phyloP scores from a whole-genome alignment of 37 sponge, comb jelly and placozoan genomes.

The Bolinopsis microptera region DNA sequence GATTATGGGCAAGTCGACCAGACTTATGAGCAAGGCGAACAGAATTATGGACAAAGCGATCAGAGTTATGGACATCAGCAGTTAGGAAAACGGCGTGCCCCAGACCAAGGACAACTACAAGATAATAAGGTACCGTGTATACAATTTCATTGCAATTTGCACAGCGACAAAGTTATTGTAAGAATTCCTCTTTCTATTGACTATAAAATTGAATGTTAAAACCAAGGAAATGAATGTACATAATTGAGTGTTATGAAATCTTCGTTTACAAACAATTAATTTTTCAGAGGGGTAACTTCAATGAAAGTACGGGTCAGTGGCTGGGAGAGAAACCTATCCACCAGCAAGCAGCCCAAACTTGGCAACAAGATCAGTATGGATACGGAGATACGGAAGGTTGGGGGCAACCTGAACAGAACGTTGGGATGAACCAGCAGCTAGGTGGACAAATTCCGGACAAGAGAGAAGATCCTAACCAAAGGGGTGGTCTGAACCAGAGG shows the following conservation, averaged over 20 bases:
- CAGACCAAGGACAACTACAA: background rate
- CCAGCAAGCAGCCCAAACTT: background rate
- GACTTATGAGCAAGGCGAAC: no score
- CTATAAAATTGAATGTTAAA: no score
- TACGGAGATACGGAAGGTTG: background rate
- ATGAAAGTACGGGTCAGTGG: background rate
- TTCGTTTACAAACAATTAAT: background rate
- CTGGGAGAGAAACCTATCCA: background rate
- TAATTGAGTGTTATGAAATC: no score
- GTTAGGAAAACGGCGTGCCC: background rate
- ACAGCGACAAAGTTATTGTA: no score
- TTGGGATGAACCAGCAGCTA: no score
- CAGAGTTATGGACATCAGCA: background rate
- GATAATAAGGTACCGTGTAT: background rate
- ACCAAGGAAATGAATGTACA: no score
- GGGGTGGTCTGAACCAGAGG: background rate
- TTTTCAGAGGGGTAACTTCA: slow-evolving; percentile 41
- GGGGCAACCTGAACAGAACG: background rate
- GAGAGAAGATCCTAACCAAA: background rate
- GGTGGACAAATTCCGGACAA: no score
- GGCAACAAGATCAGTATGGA: background rate
- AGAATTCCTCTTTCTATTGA: no score
- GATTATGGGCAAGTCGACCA: no score
- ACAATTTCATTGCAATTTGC: background rate
- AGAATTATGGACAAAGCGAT: background rate